phyloP scores from a whole-genome alignment of 2,888 invertebrate species.

The Reticulitermes lucifugus region DNA sequence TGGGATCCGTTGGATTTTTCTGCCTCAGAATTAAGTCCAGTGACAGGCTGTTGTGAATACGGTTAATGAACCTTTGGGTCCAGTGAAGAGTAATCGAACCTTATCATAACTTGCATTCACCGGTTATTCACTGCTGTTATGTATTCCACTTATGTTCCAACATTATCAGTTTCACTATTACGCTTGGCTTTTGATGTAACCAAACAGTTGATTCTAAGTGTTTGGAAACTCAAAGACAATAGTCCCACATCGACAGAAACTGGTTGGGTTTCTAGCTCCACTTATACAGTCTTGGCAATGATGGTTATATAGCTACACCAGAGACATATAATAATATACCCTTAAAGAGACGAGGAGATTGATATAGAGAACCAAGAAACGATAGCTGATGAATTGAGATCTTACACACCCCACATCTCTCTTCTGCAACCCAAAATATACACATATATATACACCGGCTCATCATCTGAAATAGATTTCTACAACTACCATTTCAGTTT shows the following conservation, averaged over 20 bases:
- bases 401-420: neutral
- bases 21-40: no score
- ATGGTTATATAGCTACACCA: constrained; percentile 34
- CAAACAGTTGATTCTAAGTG: constrained; percentile 48
- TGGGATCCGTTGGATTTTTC: no score
- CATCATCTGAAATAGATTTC: constrained; percentile 42
- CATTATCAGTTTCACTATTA: constrained; percentile 12
- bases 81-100: no score
- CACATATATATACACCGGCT: neutral
- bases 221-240: constrained; percentile 48
- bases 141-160: constrained; percentile 1
- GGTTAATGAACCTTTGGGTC: no score
- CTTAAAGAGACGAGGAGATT: constrained; percentile 20
- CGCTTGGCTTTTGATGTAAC: constrained; percentile 41
- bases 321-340: constrained; percentile 44
- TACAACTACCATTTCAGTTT: constrained; percentile 23
- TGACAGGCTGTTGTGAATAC: no score
- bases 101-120: no score
- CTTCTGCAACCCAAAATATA: neutral
- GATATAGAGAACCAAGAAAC: constrained; percentile 34
- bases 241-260: constrained; percentile 45
- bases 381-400: constrained; percentile 45
- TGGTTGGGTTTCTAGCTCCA: constrained; percentile 19
- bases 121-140: neutral
- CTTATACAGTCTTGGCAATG: neutral